A percentile compares a stretch with the other conserved stretches of the same genome.
Evolutionary conservation across 2,113 vertebrate genomes (phyloP).

Genomic region (Catagonus wagneri): DNA sequence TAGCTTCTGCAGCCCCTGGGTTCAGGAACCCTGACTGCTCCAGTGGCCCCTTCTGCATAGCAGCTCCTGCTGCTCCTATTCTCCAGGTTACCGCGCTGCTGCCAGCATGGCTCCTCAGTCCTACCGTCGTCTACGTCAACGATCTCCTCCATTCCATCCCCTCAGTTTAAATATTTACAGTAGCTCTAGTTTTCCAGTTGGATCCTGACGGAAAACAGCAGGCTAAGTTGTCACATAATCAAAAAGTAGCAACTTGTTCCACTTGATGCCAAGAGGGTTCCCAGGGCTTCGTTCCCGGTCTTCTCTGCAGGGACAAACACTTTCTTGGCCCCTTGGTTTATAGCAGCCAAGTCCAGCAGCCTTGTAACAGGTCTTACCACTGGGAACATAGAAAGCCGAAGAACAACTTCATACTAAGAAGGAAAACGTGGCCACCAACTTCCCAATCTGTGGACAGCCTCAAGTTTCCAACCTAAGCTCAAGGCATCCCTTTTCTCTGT

Average conservation of each 20-base stretch:
- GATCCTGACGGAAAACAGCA: background rate
- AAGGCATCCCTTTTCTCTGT: background rate
- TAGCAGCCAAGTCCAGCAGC: background rate
- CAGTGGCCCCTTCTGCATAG: background rate
- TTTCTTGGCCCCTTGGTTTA: slow-evolving; percentile 38
- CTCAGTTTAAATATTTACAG: background rate
- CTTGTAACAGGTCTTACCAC: background rate
- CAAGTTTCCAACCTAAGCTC: slow-evolving; percentile 18
- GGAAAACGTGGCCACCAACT: background rate
- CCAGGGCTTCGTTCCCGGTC: slow-evolving; percentile 3
- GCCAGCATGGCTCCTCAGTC: background rate
- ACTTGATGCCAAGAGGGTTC: slow-evolving; percentile 37
- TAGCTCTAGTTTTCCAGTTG: background rate
- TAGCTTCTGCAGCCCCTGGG: background rate
- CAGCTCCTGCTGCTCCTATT: background rate
- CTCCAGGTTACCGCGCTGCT: background rate
- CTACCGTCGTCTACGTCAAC: background rate
- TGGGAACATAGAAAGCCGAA: background rate
- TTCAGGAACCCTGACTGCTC: background rate
- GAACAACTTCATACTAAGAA: background rate
- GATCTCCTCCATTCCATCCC: background rate
- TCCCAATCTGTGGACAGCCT: background rate
- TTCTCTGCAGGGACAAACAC: slow-evolving; percentile 3
- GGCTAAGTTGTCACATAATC: slow-evolving; percentile 20
- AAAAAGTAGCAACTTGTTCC: slow-evolving; percentile 34